Conservation (phyloP, 1,140 invertebrate species). For the Muscidifurax raptorellus region DNA sequence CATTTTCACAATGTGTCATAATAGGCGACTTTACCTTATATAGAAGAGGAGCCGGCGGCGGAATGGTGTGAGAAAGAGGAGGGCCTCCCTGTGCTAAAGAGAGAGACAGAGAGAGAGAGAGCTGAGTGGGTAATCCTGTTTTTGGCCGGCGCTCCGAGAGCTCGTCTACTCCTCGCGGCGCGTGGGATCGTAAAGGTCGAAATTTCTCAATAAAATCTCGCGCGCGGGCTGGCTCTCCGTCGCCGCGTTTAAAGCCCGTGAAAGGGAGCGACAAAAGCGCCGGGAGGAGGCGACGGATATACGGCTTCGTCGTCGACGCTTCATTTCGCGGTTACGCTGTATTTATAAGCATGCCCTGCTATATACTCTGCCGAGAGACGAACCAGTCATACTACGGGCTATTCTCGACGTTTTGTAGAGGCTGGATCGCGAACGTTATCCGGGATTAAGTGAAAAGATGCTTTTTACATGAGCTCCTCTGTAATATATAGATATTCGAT, state of each 20-base stretch:
- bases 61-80: background rate
- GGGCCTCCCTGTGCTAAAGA: background rate
- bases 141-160: conserved; percentile 30
- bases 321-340: background rate
- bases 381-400: no score
- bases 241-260: conserved; percentile 21
- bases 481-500: no score
- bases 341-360: background rate
- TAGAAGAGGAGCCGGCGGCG: background rate
- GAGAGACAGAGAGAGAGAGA: background rate
- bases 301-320: background rate
- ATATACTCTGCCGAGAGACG: background rate
- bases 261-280: conserved; percentile 19
- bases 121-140: conserved; percentile 58
- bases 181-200: conserved; percentile 42
- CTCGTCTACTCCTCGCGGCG: background rate
- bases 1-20: no score
- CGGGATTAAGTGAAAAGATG: no score
- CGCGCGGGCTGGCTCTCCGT: background rate
- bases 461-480: no score
- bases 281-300: background rate
- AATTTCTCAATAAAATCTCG: conserved; percentile 45
- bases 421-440: no score
- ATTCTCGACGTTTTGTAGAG: no score
- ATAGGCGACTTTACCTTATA: no score